phyloP scores from a whole-genome alignment of 2,888 invertebrate genomes.

The Euproctis similis region DNA sequence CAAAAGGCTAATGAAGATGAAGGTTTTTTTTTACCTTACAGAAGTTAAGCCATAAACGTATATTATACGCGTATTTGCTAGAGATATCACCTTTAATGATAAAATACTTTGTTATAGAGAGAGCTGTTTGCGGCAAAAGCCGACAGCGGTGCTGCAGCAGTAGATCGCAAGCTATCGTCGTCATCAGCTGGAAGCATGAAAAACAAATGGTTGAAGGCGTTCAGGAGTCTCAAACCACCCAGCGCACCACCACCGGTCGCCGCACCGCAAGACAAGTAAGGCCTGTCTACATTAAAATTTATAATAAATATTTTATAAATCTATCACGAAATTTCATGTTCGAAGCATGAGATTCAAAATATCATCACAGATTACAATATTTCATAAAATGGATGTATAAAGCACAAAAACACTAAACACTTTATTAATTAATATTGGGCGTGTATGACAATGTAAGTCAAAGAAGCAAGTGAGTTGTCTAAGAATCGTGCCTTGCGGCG shows the following conservation, averaged over 20 bases:
- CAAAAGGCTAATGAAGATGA: no score
- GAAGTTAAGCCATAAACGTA: no score
- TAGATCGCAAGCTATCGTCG: conserved; percentile 89
- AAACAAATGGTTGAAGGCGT: conserved; percentile 98
- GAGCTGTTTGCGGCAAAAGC: conserved; percentile 88
- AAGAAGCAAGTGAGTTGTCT: no score
- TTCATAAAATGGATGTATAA: conserved; percentile 19
- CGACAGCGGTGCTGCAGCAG: conserved; percentile 80
- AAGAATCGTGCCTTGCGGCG: no score
- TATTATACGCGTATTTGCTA: no score
- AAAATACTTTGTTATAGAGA: conserved; percentile 74
- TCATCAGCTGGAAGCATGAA: conserved; percentile 93
- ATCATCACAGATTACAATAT: conserved; percentile 18
- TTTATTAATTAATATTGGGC: no score
- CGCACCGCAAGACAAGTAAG: conserved; percentile 67
- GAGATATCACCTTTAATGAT: no score
- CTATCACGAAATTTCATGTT: conserved; percentile 12
- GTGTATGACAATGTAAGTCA: no score
- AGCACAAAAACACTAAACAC: no score
- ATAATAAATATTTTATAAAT: conserved; percentile 1
- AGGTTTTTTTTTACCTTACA: no score
- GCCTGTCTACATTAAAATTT: conserved; percentile 1
- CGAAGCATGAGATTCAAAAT: conserved; percentile 16
- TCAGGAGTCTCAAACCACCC: conserved; percentile 93
- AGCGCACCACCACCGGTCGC: conserved; percentile 72